These are phyloP conservation scores for Macroglossus sobrinus DNA, from an alignment of 2,113 vertebrate genomes.

Conservation along the genomic window DNA sequence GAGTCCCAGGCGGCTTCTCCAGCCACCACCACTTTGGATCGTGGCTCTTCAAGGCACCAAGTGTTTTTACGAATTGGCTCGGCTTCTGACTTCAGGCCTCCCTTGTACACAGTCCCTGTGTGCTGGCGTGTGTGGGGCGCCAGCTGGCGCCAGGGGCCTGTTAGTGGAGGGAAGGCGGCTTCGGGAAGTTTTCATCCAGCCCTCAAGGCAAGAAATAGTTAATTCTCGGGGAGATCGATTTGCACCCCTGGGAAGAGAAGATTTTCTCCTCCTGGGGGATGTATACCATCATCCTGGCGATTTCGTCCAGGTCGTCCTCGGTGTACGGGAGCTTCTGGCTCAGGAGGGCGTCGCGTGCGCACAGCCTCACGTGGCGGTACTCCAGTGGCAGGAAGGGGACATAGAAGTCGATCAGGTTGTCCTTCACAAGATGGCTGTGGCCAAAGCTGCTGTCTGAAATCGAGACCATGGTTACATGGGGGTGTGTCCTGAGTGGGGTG, in stretches of 20 bases:
- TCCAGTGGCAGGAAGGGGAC: conserved; percentile 96
- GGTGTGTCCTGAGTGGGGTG: not conserved
- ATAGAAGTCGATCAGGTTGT: conserved; percentile 90
- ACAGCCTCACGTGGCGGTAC: conserved; percentile 90
- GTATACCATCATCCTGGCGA: conserved; percentile 92
- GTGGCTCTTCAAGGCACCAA: conserved; percentile 36
- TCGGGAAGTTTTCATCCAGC: not conserved
- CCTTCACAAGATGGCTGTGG: conserved; percentile 87
- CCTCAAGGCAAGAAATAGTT: conserved; percentile 92
- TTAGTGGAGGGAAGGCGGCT: not conserved
- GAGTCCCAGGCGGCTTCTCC: not conserved
- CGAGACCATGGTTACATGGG: not conserved
- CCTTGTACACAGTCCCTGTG: not conserved
- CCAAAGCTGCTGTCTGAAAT: conserved; percentile 84
- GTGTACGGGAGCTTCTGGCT: conserved; percentile 85
- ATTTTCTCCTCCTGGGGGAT: conserved; percentile 92
- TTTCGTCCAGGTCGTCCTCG: conserved; percentile 86
- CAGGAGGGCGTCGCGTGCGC: conserved; percentile 87
- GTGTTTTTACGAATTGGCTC: not conserved
- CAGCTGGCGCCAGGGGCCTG: not conserved
- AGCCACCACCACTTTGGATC: not conserved
- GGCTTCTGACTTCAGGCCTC: not conserved
- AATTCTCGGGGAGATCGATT: conserved; percentile 94
- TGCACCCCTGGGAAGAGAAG: conserved; percentile 97
- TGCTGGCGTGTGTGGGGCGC: not conserved